These are phyloP conservation scores for Pelosia muscerda DNA, from an alignment of 2,888 invertebrate genomes.

Conservation along the genomic window DNA sequence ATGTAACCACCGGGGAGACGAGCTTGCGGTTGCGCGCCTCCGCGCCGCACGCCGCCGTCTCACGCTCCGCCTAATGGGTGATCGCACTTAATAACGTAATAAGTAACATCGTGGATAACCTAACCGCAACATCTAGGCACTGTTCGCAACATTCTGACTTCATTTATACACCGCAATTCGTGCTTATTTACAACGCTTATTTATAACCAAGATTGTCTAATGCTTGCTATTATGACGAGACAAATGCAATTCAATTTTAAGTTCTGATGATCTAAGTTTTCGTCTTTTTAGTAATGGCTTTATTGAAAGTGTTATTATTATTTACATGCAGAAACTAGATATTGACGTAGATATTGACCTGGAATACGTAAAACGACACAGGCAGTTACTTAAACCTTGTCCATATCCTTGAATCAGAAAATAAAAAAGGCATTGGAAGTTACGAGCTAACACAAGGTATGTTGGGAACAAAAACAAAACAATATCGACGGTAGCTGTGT, in stretches of 20 bases:
- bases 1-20: conserved; percentile 78
- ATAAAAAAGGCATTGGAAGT: conserved; percentile 69
- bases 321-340: conserved; percentile 26
- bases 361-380: conserved; percentile 60
- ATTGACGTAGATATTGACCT: conserved; percentile 27
- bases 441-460: conserved; percentile 64
- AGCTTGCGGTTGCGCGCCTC: conserved; percentile 73
- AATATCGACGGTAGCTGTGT: conserved; percentile 68
- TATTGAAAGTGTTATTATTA: conserved; percentile 28
- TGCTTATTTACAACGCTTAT: conserved; percentile 44
- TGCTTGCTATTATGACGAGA: conserved; percentile 25
- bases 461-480: conserved; percentile 70
- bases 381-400: conserved; percentile 73
- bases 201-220: conserved; percentile 38
- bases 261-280: conserved; percentile 12
- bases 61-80: conserved; percentile 66
- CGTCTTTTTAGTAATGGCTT: conserved; percentile 33
- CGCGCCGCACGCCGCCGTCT: conserved; percentile 63
- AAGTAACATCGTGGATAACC: conserved; percentile 66
- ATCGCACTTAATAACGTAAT: conserved; percentile 80
- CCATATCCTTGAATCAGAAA: conserved; percentile 66
- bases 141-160: conserved; percentile 48
- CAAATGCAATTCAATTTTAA: conserved; percentile 25
- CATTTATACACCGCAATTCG: conserved; percentile 45
- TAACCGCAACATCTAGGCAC: conserved; percentile 59